Evolutionary conservation across 2,113 vertebrate genomes (phyloP), one percentile per base, ranked within the genome.

Genomic region (Herpetotheres cachinnans): DNA sequence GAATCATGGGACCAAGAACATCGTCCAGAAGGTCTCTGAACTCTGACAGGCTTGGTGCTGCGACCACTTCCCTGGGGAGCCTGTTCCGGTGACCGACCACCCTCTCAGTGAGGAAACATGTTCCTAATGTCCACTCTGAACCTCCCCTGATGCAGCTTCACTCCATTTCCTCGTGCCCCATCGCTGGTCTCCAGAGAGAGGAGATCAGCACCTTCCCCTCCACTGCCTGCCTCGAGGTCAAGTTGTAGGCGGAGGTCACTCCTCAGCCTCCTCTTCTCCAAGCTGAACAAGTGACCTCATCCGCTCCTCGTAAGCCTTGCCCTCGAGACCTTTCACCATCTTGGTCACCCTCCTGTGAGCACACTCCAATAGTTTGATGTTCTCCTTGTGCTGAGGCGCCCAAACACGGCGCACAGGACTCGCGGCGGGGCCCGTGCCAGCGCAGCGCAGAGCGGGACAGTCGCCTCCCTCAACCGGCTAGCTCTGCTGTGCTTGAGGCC

Each of bases 381-480:
- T 32, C 26, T 79, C 36, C 50, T 11, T 44, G 55, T 16, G 42
- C 6, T 20, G 22, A 65, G 26, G 9, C 8, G 19, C 10, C 50
- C 49, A 71, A 42, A 71, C 42, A 44, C 18, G 25, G 32, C 10
- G 47, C 42, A 40, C 21, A 12, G 16, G 44, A 6, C 32, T 46
- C 4, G 0, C 52, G 49, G 15, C 21, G 16, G 38, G 44, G 50
- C n/a, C 44, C 5, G 26, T 0, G 3, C 4, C 34, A 59, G 56
- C 24, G 34, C 36, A 52, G 44, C 7, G 9, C 0, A 14, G 34
- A 59, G 25, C 24, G 27, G 22, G 67, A 36, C 18, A 36, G 19
- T 13, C 19, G 8, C 5, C 11, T 25, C 19, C 38, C 26, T 32
- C 2, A 3, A 4, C 1, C 10, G 38, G 55, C 24, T 44, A 44